Percentiles rank a stretch among this genome's conserved stretches.
Conservation (phyloP, 2,888 invertebrate species). For the Psylliodes chrysocephalus region DNA sequence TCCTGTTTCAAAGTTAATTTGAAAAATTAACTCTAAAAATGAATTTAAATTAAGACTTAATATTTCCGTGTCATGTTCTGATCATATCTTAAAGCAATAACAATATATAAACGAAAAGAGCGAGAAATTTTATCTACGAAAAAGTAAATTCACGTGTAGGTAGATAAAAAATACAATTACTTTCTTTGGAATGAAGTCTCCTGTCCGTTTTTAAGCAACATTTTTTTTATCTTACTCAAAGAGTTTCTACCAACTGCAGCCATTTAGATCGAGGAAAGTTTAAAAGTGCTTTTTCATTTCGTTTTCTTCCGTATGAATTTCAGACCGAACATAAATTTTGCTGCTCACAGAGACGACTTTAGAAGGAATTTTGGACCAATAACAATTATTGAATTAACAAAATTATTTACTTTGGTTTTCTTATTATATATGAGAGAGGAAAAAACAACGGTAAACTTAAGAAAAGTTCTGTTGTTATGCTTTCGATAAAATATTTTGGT, state of each 20-base stretch:
- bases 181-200: slow-evolving; percentile 24
- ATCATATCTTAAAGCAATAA: slow-evolving; percentile 7
- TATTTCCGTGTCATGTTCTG: not conserved
- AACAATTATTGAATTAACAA: too few species aligned
- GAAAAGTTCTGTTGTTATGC: too few species aligned
- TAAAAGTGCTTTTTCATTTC: slow-evolving; percentile 8
- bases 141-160: slow-evolving; percentile 32
- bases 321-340: slow-evolving; percentile 4
- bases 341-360: not conserved
- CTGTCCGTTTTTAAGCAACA: slow-evolving; percentile 29
- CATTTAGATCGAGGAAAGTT: slow-evolving; percentile 15
- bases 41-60: not conserved
- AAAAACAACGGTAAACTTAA: too few species aligned
- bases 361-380: too few species aligned
- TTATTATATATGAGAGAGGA: too few species aligned
- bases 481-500: too few species aligned
- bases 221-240: slow-evolving; percentile 23
- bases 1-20: not conserved
- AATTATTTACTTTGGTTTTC: too few species aligned
- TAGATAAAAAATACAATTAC: slow-evolving; percentile 35
- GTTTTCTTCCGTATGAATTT: slow-evolving; percentile 8
- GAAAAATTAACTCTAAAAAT: not conserved
- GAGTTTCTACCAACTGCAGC: slow-evolving; percentile 1
- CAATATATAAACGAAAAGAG: not conserved
- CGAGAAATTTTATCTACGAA: slow-evolving; percentile 6